Conservation (phyloP, 2,797 vertebrate species). For the Neostethus bicornis region DNA sequence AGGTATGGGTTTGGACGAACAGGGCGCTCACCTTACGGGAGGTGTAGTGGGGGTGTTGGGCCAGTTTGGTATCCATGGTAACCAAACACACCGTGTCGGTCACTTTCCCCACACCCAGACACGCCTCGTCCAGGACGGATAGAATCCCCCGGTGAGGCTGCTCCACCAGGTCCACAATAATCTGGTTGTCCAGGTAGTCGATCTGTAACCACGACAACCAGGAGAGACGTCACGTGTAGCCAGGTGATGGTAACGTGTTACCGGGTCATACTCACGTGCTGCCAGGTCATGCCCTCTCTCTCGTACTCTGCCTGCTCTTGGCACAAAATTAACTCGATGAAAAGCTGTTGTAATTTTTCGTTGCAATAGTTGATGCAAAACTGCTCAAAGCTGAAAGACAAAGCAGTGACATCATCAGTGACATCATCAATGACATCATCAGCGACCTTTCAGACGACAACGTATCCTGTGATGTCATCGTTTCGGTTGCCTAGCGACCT, state of each 20-base stretch:
- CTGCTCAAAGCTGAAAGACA: slow-evolving; percentile 87
- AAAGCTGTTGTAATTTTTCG: slow-evolving; percentile 98
- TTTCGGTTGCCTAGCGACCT: too few species aligned
- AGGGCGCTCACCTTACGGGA: slow-evolving; percentile 86
- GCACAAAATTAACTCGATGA: slow-evolving; percentile 93
- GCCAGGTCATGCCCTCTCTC: slow-evolving; percentile 90
- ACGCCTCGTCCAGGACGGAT: slow-evolving; percentile 90
- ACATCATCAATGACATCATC: neutral
- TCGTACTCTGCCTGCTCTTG: slow-evolving; percentile 92
- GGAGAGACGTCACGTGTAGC: too few species aligned
- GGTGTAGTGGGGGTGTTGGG: slow-evolving; percentile 89
- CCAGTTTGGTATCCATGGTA: slow-evolving; percentile 86
- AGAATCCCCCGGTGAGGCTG: slow-evolving; percentile 88
- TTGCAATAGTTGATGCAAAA: slow-evolving; percentile 99
- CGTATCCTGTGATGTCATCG: too few species aligned
- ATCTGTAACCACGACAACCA: too few species aligned
- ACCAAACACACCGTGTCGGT: slow-evolving; percentile 88
- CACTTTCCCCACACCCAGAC: slow-evolving; percentile 84
- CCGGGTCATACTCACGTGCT: slow-evolving; percentile 77
- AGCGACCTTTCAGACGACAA: too few species aligned
- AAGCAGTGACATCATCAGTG: slow-evolving; percentile 20
- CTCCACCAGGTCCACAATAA: slow-evolving; percentile 93
- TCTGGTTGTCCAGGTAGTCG: slow-evolving; percentile 92
- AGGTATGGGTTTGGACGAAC: too few species aligned
- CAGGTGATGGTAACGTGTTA: too few species aligned